Conservation (phyloP, 1,140 invertebrate species). For the Heliconius hewitsoni region DNA sequence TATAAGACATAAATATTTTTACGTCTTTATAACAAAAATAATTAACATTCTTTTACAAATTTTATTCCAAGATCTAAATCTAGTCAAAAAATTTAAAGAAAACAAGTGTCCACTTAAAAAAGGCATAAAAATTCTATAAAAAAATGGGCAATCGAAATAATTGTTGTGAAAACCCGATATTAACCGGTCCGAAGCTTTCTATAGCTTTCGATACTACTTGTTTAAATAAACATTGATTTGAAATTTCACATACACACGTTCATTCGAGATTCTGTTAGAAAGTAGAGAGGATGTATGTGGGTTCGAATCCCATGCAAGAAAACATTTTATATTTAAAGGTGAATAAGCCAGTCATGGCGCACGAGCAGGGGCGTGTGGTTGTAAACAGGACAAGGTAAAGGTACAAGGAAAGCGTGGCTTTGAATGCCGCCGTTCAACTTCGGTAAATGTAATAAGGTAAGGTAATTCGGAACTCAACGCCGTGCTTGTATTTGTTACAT, state of each 20-base stretch:
- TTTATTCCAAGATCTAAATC: not conserved
- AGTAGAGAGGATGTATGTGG: not conserved
- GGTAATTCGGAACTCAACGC: too few relatives aligned
- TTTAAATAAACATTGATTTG: conserved; percentile 4
- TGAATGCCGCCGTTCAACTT: too few relatives aligned
- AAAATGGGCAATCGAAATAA: not conserved
- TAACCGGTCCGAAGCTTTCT: not conserved
- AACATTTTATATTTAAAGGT: not conserved
- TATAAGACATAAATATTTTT: too few relatives aligned
- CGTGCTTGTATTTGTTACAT: too few relatives aligned
- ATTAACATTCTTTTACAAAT: too few relatives aligned
- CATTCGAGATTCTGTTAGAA: not conserved
- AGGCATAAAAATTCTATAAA: not conserved
- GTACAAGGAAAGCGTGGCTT: too few relatives aligned
- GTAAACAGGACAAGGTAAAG: too few relatives aligned
- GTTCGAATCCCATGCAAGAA: not conserved
- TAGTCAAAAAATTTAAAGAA: not conserved
- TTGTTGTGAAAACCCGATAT: not conserved
- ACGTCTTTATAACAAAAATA: too few relatives aligned
- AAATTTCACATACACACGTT: conserved; percentile 4
- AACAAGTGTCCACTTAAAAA: not conserved
- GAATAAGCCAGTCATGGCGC: too few relatives aligned
- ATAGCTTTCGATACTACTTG: conserved; percentile 1
- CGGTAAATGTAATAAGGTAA: too few relatives aligned
- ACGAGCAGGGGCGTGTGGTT: too few relatives aligned